phyloP scores from a whole-genome alignment of 1,140 invertebrate genomes.

The Scaptomyza hsui region DNA sequence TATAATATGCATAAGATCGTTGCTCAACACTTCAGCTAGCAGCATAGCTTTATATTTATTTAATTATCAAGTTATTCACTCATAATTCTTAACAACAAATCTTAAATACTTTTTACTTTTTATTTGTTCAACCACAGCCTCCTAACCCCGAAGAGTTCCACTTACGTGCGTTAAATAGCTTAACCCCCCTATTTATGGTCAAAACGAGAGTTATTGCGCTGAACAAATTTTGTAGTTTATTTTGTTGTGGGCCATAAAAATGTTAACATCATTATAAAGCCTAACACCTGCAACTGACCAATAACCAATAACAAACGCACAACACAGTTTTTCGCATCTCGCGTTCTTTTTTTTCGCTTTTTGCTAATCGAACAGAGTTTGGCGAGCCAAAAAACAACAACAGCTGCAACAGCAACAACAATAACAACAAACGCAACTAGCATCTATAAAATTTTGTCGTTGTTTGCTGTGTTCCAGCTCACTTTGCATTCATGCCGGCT shows the following conservation, averaged over 20 bases:
- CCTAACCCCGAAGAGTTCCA: slow-evolving; percentile 29
- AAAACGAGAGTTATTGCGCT: slow-evolving; percentile 56
- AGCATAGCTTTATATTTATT: slow-evolving; percentile 19
- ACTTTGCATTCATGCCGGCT: slow-evolving; percentile 72
- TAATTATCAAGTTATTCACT: slow-evolving; percentile 52
- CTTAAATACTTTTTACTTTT: slow-evolving; percentile 68
- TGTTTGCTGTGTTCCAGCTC: slow-evolving; percentile 58
- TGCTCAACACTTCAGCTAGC: too few species aligned
- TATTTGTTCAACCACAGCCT: slow-evolving; percentile 17
- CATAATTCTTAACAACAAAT: slow-evolving; percentile 54
- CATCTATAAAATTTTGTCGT: slow-evolving; percentile 74
- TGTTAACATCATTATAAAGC: slow-evolving; percentile 81
- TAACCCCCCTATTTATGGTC: slow-evolving; percentile 58
- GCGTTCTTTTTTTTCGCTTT: too few species aligned
- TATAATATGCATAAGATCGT: too few species aligned
- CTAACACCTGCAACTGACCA: slow-evolving; percentile 72
- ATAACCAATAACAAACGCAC: slow-evolving; percentile 23
- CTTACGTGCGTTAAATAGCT: slow-evolving; percentile 56
- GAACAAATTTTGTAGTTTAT: slow-evolving; percentile 78
- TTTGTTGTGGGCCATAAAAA: slow-evolving; percentile 77
- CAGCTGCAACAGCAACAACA: slow-evolving; percentile 20
- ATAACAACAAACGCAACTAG: slow-evolving; percentile 47
- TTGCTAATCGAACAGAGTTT: slow-evolving; percentile 74
- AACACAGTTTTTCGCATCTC: slow-evolving; percentile 71
- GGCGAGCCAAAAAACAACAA: slow-evolving; percentile 16